These are phyloP conservation scores for Enhydra lutris DNA, from an alignment of 2,113 vertebrate species.

Conservation along the genomic window DNA sequence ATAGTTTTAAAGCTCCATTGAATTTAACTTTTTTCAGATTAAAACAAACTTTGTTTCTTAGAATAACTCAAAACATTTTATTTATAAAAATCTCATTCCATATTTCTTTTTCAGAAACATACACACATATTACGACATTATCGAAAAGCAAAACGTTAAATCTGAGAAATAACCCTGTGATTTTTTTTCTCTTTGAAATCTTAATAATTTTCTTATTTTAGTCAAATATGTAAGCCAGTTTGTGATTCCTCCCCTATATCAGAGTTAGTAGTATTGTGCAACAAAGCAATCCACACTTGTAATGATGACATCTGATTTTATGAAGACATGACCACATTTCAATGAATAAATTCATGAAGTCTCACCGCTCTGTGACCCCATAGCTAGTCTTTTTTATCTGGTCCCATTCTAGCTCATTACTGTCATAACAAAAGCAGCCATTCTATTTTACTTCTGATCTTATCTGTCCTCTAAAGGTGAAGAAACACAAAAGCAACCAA, in stretches of 20 bases:
- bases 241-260: not conserved
- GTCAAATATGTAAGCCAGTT: not conserved
- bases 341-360: constrained; percentile 62
- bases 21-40: not conserved
- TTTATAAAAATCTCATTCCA: not conserved
- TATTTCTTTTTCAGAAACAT: not conserved
- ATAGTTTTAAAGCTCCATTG: not conserved
- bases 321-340: not conserved
- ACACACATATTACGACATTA: not conserved
- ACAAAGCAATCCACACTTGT: not conserved
- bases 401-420: constrained; percentile 26
- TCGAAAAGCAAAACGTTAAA: not conserved
- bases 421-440: not conserved
- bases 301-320: not conserved
- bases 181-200: not conserved
- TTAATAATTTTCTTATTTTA: not conserved
- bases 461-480: constrained; percentile 11
- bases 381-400: not conserved
- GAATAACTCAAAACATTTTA: not conserved
- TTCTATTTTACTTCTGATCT: constrained; percentile 20
- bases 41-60: not conserved
- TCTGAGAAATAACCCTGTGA: not conserved
- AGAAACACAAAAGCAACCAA: not conserved
- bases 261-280: not conserved
- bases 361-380: constrained; percentile 5